A percentile compares a stretch with the other conserved stretches of the same genome.
phyloP scores from a whole-genome alignment of 2,797 vertebrate genomes.

The Brachyalestes nurse region DNA sequence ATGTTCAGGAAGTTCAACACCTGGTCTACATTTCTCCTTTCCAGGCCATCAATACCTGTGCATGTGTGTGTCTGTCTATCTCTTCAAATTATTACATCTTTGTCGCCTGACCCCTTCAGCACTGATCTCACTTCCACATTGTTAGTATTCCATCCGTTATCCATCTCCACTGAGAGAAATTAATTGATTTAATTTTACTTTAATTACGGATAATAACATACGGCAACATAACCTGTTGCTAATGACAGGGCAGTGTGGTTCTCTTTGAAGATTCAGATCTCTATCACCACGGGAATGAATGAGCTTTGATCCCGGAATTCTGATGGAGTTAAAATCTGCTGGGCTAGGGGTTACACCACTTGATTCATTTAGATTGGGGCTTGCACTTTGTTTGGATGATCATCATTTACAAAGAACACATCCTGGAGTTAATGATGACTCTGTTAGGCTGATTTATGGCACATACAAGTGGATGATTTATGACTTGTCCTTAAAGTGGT shows the following conservation, averaged over 20 bases:
- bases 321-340: slow-evolving; percentile 10
- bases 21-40: slow-evolving; percentile 81
- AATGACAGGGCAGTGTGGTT: slow-evolving; percentile 72
- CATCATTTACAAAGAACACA: slow-evolving; percentile 43
- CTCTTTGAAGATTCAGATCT: slow-evolving; percentile 71
- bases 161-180: slow-evolving; percentile 64
- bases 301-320: slow-evolving; percentile 50
- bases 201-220: slow-evolving; percentile 67
- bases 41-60: slow-evolving; percentile 70
- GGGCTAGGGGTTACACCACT: slow-evolving; percentile 45
- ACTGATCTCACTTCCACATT: slow-evolving; percentile 64
- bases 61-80: slow-evolving; percentile 62
- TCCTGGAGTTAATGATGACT: slow-evolving; percentile 33
- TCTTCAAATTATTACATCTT: slow-evolving; percentile 82
- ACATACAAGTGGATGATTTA: slow-evolving; percentile 6
- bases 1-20: slow-evolving; percentile 90
- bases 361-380: slow-evolving; percentile 54
- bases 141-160: slow-evolving; percentile 72
- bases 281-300: slow-evolving; percentile 69
- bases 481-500: background rate
- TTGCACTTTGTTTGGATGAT: slow-evolving; percentile 37
- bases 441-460: slow-evolving; percentile 11
- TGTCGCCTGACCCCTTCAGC: slow-evolving; percentile 75
- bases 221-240: slow-evolving; percentile 65
- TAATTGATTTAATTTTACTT: slow-evolving; percentile 74